Conservation (phyloP, 2,797 vertebrate species). For the Cossypha dichroa region DNA sequence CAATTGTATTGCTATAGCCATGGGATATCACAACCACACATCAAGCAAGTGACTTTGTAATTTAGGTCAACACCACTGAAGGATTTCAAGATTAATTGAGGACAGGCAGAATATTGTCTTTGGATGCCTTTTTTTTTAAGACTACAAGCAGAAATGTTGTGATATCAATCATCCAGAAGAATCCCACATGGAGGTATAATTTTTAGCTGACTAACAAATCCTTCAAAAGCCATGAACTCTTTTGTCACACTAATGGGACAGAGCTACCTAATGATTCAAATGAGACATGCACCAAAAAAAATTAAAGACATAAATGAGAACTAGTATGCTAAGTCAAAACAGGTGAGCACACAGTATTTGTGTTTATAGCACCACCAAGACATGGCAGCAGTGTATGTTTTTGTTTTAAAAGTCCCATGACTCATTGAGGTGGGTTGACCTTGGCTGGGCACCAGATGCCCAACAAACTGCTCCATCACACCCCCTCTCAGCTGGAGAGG, state of each 20-base stretch:
- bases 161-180: neutral
- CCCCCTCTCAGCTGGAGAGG: neutral
- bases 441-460: neutral
- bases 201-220: neutral
- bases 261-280: neutral
- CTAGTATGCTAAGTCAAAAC: neutral
- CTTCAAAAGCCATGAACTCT: neutral
- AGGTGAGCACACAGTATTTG: neutral
- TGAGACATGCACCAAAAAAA: neutral
- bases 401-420: neutral
- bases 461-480: neutral
- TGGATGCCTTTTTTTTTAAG: neutral
- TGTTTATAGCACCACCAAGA: neutral
- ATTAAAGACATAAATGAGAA: neutral
- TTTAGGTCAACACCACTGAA: neutral
- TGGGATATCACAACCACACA: neutral
- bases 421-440: neutral
- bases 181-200: neutral
- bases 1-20: neutral
- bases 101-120: neutral
- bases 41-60: neutral
- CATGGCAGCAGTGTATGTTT: neutral
- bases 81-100: conserved; percentile 31
- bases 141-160: neutral
- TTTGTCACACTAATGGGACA: neutral